phyloP scores from a whole-genome alignment of 1,140 invertebrate genomes.

The Zaprionus vittiger region DNA sequence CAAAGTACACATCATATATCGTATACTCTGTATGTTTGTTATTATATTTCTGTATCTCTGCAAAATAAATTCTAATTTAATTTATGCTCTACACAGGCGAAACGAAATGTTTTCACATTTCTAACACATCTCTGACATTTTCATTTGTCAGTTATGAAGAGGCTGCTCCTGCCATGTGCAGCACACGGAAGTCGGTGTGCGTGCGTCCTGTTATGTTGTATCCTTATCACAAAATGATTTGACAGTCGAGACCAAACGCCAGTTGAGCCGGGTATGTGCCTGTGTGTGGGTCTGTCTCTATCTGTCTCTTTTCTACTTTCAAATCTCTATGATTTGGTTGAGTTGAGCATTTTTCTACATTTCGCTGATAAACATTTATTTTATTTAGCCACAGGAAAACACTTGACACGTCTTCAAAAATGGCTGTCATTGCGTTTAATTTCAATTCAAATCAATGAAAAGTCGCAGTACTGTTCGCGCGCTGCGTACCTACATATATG shows the following conservation, averaged over 20 bases:
- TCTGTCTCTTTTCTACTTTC: conserved; percentile 5
- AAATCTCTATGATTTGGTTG: conserved; percentile 3
- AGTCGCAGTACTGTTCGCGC: conserved; percentile 13
- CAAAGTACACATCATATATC: conserved; percentile 1
- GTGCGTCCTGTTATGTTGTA: conserved; percentile 50
- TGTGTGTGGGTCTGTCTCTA: neutral
- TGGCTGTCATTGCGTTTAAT: conserved; percentile 72
- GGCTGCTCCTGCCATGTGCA: conserved; percentile 2
- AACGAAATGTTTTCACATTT: conserved; percentile 44
- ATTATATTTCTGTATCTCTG: neutral
- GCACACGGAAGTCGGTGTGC: conserved; percentile 50
- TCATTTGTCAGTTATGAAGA: conserved; percentile 80
- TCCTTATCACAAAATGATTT: conserved; percentile 79
- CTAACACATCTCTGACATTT: conserved; percentile 76
- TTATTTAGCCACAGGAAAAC: conserved; percentile 53
- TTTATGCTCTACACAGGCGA: conserved; percentile 46
- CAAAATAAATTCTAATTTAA: conserved; percentile 66
- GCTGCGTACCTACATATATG: neutral
- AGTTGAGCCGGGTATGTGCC: conserved; percentile 51
- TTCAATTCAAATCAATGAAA: conserved; percentile 66
- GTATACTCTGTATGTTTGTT: neutral
- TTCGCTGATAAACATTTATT: conserved; percentile 64
- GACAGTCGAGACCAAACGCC: conserved; percentile 72
- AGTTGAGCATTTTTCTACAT: conserved; percentile 43
- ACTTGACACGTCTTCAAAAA: conserved; percentile 61